phyloP scores from a whole-genome alignment of 2,113 vertebrate genomes.

The Brachypodius melanocephalos region DNA sequence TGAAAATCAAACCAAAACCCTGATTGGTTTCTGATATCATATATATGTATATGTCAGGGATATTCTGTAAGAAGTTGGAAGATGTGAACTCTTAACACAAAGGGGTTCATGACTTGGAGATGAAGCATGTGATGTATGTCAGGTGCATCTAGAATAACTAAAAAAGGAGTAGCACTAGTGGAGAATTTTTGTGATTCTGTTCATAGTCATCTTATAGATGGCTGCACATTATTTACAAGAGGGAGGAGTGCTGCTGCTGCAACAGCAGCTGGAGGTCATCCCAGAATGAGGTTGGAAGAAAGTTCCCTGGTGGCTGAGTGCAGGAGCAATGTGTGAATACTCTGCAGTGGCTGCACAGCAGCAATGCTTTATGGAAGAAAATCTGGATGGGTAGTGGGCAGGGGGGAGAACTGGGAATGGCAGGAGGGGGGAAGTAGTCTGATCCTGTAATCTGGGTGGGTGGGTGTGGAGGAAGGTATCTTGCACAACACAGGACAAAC shows the following conservation, averaged over 20 bases:
- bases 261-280: background rate
- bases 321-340: background rate
- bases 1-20: background rate
- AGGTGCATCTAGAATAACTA: background rate
- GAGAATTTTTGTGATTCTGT: background rate
- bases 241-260: background rate
- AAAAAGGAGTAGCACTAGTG: background rate
- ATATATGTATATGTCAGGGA: background rate
- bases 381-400: background rate
- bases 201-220: background rate
- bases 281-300: background rate
- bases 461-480: background rate
- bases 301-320: background rate
- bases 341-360: background rate
- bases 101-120: background rate
- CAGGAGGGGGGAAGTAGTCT: background rate
- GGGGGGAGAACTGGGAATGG: background rate
- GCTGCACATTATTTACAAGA: fast-evolving
- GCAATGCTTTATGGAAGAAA: background rate
- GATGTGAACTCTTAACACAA: background rate
- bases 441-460: background rate
- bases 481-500: background rate
- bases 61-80: background rate
- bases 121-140: background rate
- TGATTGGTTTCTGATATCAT: background rate